A percentile compares a stretch with the other conserved stretches of the same genome.
Conservation (phyloP, 37 sponge, comb jelly and placozoan species). For the Cliona cf. orientalis region DNA sequence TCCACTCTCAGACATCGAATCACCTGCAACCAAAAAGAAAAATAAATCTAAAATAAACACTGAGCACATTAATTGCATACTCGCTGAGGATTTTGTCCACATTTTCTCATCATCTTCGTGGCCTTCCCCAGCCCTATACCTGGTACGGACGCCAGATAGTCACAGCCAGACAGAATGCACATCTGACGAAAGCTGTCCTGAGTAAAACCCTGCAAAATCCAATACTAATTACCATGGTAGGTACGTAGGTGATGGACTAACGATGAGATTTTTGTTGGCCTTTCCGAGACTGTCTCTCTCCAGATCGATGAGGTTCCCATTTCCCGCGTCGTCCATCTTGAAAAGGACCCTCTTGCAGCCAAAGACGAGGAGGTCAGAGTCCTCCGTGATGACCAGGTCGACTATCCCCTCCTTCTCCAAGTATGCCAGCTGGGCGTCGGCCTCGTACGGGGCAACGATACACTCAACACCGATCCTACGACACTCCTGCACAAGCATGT, state of each 20-base stretch:
- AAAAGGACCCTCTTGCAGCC: slow-evolving; percentile 92
- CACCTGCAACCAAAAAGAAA: slow-evolving; percentile 60
- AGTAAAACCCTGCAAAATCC: slow-evolving; percentile 63
- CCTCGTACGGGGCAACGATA: slow-evolving; percentile 98
- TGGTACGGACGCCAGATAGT: slow-evolving; percentile 92
- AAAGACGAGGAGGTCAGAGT: slow-evolving; percentile 95
- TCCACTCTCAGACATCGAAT: slow-evolving; percentile 70
- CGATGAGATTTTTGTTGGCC: slow-evolving; percentile 35
- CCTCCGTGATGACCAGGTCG: slow-evolving; percentile 94
- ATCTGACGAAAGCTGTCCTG: slow-evolving; percentile 86
- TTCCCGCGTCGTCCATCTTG: slow-evolving; percentile 91
- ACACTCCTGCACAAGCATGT: slow-evolving; percentile 80
- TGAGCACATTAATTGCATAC: slow-evolving; percentile 29
- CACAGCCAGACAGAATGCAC: slow-evolving; percentile 99
- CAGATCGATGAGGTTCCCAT: slow-evolving; percentile 83
- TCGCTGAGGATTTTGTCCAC: slow-evolving; percentile 60
- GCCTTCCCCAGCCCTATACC: slow-evolving; percentile 92
- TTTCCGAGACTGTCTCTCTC: slow-evolving; percentile 70
- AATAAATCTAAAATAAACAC: background rate
- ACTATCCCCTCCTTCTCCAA: slow-evolving; percentile 75
- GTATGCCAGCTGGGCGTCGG: slow-evolving; percentile 97
- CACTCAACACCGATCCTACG: slow-evolving; percentile 79
- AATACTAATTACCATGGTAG: background rate
- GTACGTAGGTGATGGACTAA: slow-evolving; percentile 7
- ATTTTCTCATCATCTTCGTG: slow-evolving; percentile 88